These are phyloP conservation scores for Odontomachus brunneus DNA, from an alignment of 1,140 invertebrate genomes.

Conservation along the genomic window DNA sequence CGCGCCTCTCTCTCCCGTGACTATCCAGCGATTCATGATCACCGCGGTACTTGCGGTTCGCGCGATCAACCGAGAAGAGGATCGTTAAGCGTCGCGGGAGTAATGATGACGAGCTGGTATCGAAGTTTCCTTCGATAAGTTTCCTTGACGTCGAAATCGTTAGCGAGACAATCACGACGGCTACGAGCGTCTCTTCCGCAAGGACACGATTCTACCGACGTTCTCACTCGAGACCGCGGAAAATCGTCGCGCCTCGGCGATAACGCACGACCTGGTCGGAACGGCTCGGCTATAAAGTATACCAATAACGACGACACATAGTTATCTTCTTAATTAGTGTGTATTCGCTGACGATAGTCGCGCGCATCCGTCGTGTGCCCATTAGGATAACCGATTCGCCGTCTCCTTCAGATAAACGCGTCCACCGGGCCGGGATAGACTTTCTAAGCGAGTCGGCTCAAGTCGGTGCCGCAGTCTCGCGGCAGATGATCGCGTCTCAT, in stretches of 20 bases:
- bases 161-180: slow-evolving; percentile 32
- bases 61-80: slow-evolving; percentile 40
- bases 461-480: neutral
- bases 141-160: slow-evolving; percentile 51
- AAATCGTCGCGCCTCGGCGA: slow-evolving; percentile 33
- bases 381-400: slow-evolving; percentile 53
- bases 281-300: slow-evolving; percentile 50
- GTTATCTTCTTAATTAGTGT: slow-evolving; percentile 72
- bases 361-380: slow-evolving; percentile 8
- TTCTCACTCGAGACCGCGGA: slow-evolving; percentile 61
- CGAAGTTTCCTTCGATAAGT: too few relatives aligned
- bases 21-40: slow-evolving; percentile 62
- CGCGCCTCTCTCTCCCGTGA: slow-evolving; percentile 42
- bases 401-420: slow-evolving; percentile 27
- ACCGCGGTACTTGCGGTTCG: slow-evolving; percentile 39
- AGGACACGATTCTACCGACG: slow-evolving; percentile 43
- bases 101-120: slow-evolving; percentile 61
- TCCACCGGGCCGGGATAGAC: slow-evolving; percentile 11
- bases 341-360: slow-evolving; percentile 57
- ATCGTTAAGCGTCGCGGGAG: slow-evolving; percentile 46
- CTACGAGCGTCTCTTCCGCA: neutral
- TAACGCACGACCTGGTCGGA: slow-evolving; percentile 57
- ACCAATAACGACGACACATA: slow-evolving; percentile 35
- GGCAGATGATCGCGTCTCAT: slow-evolving; percentile 43
- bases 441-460: slow-evolving; percentile 37